Percentiles rank a stretch among this genome's conserved stretches.
Conservation (phyloP, 2,113 vertebrate genomes). For the Pteronura brasiliensis region DNA sequence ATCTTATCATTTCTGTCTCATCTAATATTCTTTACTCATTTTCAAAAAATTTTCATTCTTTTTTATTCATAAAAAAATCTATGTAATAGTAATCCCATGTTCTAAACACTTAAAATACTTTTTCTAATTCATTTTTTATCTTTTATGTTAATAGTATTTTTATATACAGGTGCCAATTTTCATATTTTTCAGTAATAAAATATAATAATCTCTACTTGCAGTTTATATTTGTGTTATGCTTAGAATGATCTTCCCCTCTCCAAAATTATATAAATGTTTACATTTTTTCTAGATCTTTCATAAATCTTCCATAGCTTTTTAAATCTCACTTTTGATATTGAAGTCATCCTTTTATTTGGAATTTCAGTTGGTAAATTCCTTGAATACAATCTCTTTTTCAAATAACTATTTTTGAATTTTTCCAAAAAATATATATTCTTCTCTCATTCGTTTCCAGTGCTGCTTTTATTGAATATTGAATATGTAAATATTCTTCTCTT, state of each 20-base stretch:
- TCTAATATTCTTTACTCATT: not conserved
- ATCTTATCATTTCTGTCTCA: not conserved
- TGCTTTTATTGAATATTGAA: not conserved
- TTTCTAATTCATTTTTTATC: not conserved
- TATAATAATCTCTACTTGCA: not conserved
- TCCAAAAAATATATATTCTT: not conserved
- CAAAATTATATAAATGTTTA: not conserved
- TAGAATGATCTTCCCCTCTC: not conserved
- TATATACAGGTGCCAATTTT: not conserved
- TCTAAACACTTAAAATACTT: not conserved
- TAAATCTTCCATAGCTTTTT: not conserved
- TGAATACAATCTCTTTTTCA: not conserved
- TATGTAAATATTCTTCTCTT: not conserved
- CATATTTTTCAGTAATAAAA: slow-evolving; percentile 17
- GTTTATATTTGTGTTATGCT: not conserved
- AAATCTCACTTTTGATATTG: not conserved
- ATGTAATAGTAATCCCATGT: not conserved
- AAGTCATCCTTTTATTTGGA: not conserved
- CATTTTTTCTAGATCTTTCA: not conserved
- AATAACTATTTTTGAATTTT: not conserved
- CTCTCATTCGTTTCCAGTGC: not conserved
- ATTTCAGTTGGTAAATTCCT: not conserved
- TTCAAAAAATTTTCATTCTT: not conserved
- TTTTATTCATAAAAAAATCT: not conserved
- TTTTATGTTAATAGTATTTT: not conserved